A percentile compares a stretch with the other conserved stretches of the same genome.
Conservation (phyloP, 2,113 vertebrate species). For the Notothenia coriiceps region DNA sequence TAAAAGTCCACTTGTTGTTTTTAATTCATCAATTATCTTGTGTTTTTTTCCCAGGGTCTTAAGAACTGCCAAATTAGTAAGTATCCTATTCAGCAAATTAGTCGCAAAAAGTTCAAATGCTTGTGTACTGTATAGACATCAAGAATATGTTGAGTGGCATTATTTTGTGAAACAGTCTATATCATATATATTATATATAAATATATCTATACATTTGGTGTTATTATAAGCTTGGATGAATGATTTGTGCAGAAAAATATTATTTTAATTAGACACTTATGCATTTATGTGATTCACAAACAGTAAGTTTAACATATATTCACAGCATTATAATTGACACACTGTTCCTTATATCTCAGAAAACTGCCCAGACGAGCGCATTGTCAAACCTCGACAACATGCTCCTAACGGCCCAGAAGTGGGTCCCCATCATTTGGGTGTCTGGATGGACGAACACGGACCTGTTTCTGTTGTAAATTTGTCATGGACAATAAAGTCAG, state of each 20-base stretch:
- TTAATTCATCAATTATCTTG: not conserved
- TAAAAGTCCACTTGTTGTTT: not conserved
- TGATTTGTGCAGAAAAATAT: not conserved
- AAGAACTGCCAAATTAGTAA: slow-evolving; percentile 70
- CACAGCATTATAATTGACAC: not conserved
- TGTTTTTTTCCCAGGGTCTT: slow-evolving; percentile 52
- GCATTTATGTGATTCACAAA: not conserved
- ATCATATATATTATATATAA: not conserved
- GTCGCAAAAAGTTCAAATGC: not conserved
- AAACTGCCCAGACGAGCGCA: slow-evolving; percentile 62
- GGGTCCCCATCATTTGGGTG: not conserved
- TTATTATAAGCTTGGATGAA: not conserved
- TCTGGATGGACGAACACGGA: slow-evolving; percentile 32
- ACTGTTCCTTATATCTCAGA: slow-evolving; percentile 36
- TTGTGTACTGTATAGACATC: not conserved
- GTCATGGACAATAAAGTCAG: slow-evolving; percentile 46
- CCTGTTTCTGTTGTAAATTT: slow-evolving; percentile 65
- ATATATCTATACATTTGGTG: not conserved
- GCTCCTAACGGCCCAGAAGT: slow-evolving; percentile 40
- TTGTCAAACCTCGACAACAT: fast-evolving
- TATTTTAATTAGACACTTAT: not conserved
- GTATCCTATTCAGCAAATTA: slow-evolving; percentile 42
- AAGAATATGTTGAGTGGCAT: not conserved
- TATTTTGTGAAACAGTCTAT: not conserved
- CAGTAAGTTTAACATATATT: too few relatives aligned